These are phyloP conservation scores for Odontothrips loti DNA, from an alignment of 2,888 invertebrate genomes.

Conservation along the genomic window DNA sequence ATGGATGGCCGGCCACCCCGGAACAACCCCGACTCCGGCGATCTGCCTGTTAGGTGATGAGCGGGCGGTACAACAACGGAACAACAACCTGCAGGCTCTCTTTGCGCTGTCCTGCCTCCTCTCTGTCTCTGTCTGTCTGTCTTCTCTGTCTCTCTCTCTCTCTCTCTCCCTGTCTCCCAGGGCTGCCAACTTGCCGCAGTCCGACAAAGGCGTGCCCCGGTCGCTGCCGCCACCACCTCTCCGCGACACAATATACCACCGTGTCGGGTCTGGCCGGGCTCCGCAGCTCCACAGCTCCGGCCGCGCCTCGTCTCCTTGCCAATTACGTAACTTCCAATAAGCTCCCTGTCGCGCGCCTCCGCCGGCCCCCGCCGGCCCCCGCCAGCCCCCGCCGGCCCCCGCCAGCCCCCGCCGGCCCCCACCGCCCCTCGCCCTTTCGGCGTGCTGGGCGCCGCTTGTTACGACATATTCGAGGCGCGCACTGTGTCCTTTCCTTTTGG, in stretches of 20 bases:
- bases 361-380: background rate
- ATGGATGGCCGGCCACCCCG: no score
- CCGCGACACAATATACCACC: no score
- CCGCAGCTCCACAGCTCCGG: background rate
- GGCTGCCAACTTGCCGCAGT: background rate
- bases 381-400: background rate
- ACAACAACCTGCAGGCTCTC: background rate
- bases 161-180: background rate
- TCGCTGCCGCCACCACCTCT: no score
- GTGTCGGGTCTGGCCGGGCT: background rate
- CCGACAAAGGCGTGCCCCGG: background rate
- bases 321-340: conserved; percentile 11
- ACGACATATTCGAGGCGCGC: background rate
- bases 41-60: no score
- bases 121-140: background rate
- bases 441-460: background rate
- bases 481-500: no score
- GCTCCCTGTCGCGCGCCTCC: background rate
- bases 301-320: background rate
- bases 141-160: background rate
- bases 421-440: background rate
- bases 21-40: no score
- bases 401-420: background rate
- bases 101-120: background rate
- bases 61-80: background rate